Conservation (phyloP, 2,888 invertebrate genomes). For the Dynastes grantii region DNA sequence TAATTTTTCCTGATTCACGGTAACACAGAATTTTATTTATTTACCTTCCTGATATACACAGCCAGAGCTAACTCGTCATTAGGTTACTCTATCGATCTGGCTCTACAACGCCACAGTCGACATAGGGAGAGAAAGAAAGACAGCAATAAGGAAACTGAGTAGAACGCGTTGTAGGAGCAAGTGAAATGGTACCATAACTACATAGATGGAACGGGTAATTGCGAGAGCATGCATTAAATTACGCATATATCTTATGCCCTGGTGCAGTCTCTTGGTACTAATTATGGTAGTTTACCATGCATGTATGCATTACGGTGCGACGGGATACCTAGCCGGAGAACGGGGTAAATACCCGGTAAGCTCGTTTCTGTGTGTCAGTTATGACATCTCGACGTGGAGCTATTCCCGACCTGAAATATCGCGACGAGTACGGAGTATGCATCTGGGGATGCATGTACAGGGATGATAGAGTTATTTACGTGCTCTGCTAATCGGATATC, state of each 20-base stretch:
- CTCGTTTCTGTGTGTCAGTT: slow-evolving; percentile 22
- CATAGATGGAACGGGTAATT: slow-evolving; percentile 12
- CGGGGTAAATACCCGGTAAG: slow-evolving; percentile 14
- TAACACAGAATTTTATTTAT: no score
- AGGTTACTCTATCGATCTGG: no score
- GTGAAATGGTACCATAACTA: not conserved
- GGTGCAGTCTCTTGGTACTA: slow-evolving; percentile 34
- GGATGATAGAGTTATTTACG: no score
- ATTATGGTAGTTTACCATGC: slow-evolving; percentile 34
- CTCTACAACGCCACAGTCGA: no score
- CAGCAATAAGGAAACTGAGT: no score
- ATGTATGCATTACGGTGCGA: slow-evolving; percentile 12
- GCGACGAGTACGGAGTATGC: not conserved
- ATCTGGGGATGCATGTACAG: no score
- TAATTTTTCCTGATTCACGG: no score
- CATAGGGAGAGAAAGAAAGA: no score
- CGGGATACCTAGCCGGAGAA: not conserved
- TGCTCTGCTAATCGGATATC: no score
- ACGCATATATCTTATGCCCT: slow-evolving; percentile 37
- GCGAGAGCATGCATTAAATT: slow-evolving; percentile 29
- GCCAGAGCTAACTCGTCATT: no score
- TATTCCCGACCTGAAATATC: slow-evolving; percentile 1
- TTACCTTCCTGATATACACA: no score
- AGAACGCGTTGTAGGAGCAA: not conserved
- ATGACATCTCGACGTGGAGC: not conserved